These are phyloP conservation scores for Microtus oregoni DNA, from an alignment of 2,113 vertebrate genomes.

Conservation along the genomic window DNA sequence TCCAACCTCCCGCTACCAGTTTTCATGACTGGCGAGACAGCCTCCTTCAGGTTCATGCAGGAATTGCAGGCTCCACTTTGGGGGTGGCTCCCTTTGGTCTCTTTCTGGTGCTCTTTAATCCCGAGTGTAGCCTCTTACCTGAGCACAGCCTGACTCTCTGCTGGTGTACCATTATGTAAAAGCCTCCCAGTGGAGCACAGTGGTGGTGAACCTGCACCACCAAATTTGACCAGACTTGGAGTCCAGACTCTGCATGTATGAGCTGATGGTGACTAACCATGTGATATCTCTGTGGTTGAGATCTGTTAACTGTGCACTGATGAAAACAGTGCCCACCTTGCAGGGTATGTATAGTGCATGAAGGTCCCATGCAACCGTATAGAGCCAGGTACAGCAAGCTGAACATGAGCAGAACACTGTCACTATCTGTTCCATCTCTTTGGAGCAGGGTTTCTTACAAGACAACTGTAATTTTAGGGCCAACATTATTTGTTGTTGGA, in stretches of 20 bases:
- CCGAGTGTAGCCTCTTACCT: neutral
- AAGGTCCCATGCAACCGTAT: neutral
- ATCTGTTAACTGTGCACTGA: neutral
- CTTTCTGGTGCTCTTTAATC: neutral
- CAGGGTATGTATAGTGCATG: fast-evolving
- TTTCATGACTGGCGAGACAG: neutral
- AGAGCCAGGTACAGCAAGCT: too few relatives aligned
- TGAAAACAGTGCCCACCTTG: too few relatives aligned
- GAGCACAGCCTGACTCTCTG: neutral
- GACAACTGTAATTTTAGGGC: neutral
- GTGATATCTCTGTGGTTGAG: neutral
- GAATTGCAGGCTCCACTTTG: neutral
- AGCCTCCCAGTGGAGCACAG: neutral
- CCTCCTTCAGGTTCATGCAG: slow-evolving; percentile 5
- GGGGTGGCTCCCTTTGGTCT: neutral
- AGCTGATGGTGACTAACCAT: neutral
- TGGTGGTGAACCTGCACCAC: neutral
- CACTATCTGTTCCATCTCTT: neutral
- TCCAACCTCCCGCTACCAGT: neutral
- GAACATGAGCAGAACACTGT: neutral
- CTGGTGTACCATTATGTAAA: neutral
- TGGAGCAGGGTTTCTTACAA: slow-evolving; percentile 7
- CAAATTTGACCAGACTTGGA: neutral
- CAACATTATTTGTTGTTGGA: neutral
- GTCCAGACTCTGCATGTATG: neutral